Base-by-base conservation (phyloP, 2,888 invertebrate species). In the Drosophila lutescens region DNA sequence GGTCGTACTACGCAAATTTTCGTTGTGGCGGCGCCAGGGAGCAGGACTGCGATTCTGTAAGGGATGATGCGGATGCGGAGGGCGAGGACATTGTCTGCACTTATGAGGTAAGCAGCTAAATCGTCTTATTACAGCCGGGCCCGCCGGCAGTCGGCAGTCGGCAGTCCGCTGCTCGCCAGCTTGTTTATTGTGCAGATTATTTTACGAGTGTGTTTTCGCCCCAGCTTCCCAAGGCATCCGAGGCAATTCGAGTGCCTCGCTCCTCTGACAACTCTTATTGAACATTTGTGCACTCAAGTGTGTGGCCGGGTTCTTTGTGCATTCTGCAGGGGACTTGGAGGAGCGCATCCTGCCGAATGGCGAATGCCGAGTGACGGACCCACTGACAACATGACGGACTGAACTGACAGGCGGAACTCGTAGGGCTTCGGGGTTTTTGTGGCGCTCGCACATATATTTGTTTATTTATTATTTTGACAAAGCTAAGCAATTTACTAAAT, bases 51-150 rank as follows among this genome's bases (percentile, higher is more conserved):
- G 67, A 66, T 59, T 61, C 71, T 61, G 53, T 23, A 44, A 66
- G 70, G 61, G 60, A 59, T 23, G 73, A 71, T 44, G 74, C 75
- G 55, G 81, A 59, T 23, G 73, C 72, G 47, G 74, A 76, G 55
- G 81, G 78, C 74, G 80, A 80, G 79, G 84, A 82, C 77, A 83
- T 89, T 81, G 91, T 90, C 77, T 83, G 87, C 73, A 88, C 87
- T 84, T 92, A 92, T 83, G 91, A 92, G 91, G 92, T 92, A 90
- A 90, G 89, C 80, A 84, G 75, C 79, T 73, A 76, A 86, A 88
- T 76, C 77, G 80, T 68, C 72, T 84, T 86, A 81, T 81, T 78
- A 78, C 79, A 78, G 70, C 49, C 50, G 63, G 57, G 46, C 68
- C 68, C 60, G 63, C 56, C 23, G 58, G 50, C 74, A 56, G 59